A percentile compares a stretch with the other conserved stretches of the same genome.
Conservation (phyloP, 2,113 vertebrate genomes). For the Gymnarchus niloticus region DNA sequence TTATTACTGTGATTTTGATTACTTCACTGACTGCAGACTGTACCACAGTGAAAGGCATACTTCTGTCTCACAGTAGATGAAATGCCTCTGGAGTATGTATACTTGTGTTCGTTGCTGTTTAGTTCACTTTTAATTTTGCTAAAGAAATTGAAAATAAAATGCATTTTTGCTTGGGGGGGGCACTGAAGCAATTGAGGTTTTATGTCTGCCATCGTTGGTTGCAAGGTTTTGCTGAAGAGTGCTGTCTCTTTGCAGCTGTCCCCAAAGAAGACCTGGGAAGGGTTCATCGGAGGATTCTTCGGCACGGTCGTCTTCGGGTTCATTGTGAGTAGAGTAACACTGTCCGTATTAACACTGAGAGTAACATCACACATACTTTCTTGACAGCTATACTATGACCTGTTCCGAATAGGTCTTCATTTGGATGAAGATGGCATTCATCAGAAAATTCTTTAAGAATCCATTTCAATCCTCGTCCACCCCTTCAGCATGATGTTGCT, state of each 20-base stretch:
- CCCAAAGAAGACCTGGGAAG: constrained; percentile 98
- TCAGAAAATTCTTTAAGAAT: neutral
- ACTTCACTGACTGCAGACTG: no score
- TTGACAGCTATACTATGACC: no score
- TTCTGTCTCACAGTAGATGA: no score
- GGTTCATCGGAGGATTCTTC: constrained; percentile 96
- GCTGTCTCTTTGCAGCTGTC: constrained; percentile 70
- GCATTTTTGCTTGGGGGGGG: no score
- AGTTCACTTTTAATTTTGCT: no score
- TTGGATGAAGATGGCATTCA: neutral
- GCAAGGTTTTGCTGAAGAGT: neutral
- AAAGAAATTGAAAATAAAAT: neutral
- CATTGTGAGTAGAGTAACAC: constrained; percentile 70
- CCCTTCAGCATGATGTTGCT: no score
- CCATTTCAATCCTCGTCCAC: neutral
- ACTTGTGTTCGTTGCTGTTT: no score
- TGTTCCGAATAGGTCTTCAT: neutral
- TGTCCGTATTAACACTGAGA: neutral
- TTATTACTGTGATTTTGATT: neutral
- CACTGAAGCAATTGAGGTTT: neutral
- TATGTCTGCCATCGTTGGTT: neutral
- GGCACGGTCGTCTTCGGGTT: constrained; percentile 91
- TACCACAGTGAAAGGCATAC: no score
- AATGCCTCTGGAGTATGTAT: no score
- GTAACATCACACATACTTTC: neutral